phyloP scores from a whole-genome alignment of 1,140 invertebrate genomes.

The Colletes latitarsis region DNA sequence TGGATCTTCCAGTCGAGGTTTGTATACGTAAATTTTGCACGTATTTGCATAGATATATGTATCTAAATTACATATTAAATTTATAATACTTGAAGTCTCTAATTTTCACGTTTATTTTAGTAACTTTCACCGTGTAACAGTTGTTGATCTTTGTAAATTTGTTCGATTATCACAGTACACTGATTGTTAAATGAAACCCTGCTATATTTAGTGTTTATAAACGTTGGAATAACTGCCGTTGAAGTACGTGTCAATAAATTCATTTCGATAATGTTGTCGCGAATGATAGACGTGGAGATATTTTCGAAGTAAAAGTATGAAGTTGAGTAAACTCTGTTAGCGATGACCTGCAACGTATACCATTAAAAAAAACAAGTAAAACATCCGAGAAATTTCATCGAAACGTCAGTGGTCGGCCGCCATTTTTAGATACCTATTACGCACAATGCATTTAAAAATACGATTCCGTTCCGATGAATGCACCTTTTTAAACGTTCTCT shows the following conservation, averaged over 20 bases:
- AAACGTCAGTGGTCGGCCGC: not conserved
- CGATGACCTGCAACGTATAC: not conserved
- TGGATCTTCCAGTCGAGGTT: constrained; percentile 74
- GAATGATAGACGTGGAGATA: not conserved
- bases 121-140: not conserved
- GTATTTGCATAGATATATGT: not conserved
- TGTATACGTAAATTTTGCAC: constrained; percentile 3
- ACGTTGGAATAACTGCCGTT: constrained; percentile 2
- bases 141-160: not conserved
- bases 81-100: not conserved
- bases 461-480: not conserved
- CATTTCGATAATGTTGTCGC: not conserved
- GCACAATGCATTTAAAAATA: constrained; percentile 4
- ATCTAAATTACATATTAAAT: not conserved
- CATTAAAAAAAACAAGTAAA: constrained; percentile 17
- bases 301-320: not conserved
- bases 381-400: not conserved
- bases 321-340: constrained; percentile 17
- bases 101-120: not conserved
- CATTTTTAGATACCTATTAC: constrained; percentile 31
- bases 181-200: not conserved
- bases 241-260: not conserved
- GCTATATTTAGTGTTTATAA: constrained; percentile 17
- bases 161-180: not conserved
- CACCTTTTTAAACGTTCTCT: not conserved